These are phyloP conservation scores for Malacoctenus gilli DNA, from an alignment of 2,797 vertebrate genomes.

Conservation along the genomic window DNA sequence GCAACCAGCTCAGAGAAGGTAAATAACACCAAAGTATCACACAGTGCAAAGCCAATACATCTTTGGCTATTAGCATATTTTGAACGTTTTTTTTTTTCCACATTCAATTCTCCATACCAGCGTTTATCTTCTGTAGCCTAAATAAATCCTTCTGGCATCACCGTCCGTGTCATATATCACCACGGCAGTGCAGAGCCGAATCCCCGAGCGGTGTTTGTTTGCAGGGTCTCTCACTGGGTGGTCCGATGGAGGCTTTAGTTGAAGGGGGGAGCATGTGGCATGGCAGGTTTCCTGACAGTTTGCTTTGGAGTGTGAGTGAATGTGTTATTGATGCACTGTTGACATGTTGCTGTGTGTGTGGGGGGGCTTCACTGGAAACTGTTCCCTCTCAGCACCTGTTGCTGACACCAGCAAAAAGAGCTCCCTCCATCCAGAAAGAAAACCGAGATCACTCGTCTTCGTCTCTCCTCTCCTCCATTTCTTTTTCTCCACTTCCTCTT, in stretches of 20 bases:
- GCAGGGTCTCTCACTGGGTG: slow-evolving; percentile 61
- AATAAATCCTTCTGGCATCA: too few species aligned
- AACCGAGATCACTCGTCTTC: too few species aligned
- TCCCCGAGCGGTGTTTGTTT: slow-evolving; percentile 40
- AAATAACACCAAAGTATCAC: too few species aligned
- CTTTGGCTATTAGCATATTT: too few species aligned
- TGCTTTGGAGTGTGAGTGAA: slow-evolving; percentile 23
- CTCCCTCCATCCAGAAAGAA: neutral
- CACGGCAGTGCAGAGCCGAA: slow-evolving; percentile 5
- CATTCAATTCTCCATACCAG: too few species aligned
- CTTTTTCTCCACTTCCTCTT: slow-evolving; percentile 20
- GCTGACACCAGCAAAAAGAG: slow-evolving; percentile 43
- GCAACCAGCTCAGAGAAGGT: too few species aligned
- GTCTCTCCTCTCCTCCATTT: slow-evolving; percentile 10
- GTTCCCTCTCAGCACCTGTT: slow-evolving; percentile 65
- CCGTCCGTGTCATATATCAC: too few species aligned
- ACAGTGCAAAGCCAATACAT: too few species aligned
- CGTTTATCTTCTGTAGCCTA: too few species aligned
- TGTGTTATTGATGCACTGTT: slow-evolving; percentile 67
- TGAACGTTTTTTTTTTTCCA: too few species aligned
- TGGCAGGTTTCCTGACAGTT: slow-evolving; percentile 53
- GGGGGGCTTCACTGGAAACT: slow-evolving; percentile 39
- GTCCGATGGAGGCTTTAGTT: slow-evolving; percentile 48
- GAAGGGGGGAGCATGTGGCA: slow-evolving; percentile 65
- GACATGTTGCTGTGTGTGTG: slow-evolving; percentile 54